These are phyloP conservation scores for Pygmarrhopalites habei DNA, from an alignment of 1,140 invertebrate genomes.

Conservation along the genomic window DNA sequence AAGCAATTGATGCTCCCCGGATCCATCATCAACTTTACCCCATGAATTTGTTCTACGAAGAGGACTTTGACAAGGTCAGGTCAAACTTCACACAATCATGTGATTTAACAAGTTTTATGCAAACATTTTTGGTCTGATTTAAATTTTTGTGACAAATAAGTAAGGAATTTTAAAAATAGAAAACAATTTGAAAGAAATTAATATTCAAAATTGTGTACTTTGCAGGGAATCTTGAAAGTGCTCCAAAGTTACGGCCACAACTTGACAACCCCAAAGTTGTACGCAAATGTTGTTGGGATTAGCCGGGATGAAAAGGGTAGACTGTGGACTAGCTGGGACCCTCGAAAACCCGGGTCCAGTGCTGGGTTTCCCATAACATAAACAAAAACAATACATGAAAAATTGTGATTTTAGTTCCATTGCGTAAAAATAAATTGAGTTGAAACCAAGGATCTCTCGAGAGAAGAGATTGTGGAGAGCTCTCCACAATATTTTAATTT, in stretches of 20 bases:
- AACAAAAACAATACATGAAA: too few relatives aligned
- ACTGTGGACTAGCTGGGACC: slow-evolving; percentile 72
- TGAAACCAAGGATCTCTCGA: too few relatives aligned
- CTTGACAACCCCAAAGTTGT: slow-evolving; percentile 52
- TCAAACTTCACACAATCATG: background rate
- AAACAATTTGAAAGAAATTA: background rate
- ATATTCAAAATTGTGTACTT: too few relatives aligned
- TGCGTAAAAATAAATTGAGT: too few relatives aligned
- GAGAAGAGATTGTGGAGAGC: too few relatives aligned
- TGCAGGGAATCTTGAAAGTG: slow-evolving; percentile 57
- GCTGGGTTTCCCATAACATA: too few relatives aligned
- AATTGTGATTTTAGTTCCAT: too few relatives aligned
- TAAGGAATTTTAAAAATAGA: background rate
- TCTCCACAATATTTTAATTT: too few relatives aligned
- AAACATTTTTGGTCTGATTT: background rate
- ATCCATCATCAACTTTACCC: slow-evolving; percentile 91
- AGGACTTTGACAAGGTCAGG: slow-evolving; percentile 57
- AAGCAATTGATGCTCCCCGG: slow-evolving; percentile 76
- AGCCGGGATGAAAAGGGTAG: slow-evolving; percentile 51
- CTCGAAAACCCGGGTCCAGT: slow-evolving; percentile 70
- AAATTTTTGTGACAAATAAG: too few relatives aligned
- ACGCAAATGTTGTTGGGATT: slow-evolving; percentile 63
- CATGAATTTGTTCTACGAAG: slow-evolving; percentile 71
- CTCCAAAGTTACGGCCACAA: slow-evolving; percentile 61
- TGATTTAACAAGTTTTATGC: background rate